Evolutionary conservation across 2,888 invertebrate genomes (phyloP).

Genomic region (Drosophila kambysellisi): DNA sequence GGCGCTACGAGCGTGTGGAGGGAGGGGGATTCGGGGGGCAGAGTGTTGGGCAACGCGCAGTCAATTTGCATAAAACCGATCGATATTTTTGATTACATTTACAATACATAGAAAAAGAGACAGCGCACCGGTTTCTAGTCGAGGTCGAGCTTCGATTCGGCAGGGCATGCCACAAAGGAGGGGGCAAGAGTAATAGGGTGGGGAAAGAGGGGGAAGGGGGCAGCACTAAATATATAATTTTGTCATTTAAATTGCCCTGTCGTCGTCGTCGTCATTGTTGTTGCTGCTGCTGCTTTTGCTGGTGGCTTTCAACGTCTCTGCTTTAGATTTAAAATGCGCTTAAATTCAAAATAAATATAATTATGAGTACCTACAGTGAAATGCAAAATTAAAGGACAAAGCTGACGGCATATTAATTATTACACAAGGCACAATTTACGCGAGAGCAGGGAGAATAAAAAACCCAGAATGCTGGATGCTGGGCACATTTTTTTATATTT

Average conservation of each 20-base stretch:
- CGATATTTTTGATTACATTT: slow-evolving; percentile 82
- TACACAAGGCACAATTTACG: slow-evolving; percentile 73
- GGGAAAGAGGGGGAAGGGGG: not conserved
- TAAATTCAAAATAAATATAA: slow-evolving; percentile 82
- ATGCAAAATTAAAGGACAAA: slow-evolving; percentile 61
- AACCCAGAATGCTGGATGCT: slow-evolving; percentile 41
- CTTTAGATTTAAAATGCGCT: slow-evolving; percentile 77
- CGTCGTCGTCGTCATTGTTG: slow-evolving; percentile 21
- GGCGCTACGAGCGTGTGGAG: not conserved
- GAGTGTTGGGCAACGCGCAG: slow-evolving; percentile 68
- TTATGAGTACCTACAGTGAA: slow-evolving; percentile 75
- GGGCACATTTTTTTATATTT: slow-evolving; percentile 16
- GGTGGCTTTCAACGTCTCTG: slow-evolving; percentile 41
- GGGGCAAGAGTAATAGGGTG: not conserved
- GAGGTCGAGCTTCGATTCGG: slow-evolving; percentile 58
- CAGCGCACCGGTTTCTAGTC: slow-evolving; percentile 64
- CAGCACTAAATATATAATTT: slow-evolving; percentile 77
- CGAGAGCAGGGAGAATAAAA: slow-evolving; percentile 37
- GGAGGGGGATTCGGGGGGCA: slow-evolving; percentile 22
- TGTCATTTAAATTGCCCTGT: slow-evolving; percentile 76
- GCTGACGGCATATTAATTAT: slow-evolving; percentile 78
- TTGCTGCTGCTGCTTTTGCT: slow-evolving; percentile 6
- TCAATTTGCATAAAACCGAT: slow-evolving; percentile 85
- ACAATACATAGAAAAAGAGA: slow-evolving; percentile 78
- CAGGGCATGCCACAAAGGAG: not conserved